phyloP scores from a whole-genome alignment of 2,888 invertebrate species.

The Drosophila colorata region DNA sequence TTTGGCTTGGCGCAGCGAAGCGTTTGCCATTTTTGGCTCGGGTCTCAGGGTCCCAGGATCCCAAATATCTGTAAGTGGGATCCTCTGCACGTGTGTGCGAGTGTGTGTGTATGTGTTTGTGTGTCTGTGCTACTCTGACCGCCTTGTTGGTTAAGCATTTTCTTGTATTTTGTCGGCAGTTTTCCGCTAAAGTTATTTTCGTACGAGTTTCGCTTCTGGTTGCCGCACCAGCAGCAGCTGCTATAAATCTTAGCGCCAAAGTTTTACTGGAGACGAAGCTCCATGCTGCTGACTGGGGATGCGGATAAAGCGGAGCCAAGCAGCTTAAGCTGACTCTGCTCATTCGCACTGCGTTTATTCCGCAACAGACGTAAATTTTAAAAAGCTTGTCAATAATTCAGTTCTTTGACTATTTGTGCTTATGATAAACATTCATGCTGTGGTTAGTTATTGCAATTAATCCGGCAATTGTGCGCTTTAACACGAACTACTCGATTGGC shows the following conservation, averaged over 20 bases:
- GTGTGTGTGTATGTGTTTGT: slow-evolving; percentile 20
- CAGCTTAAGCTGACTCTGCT: slow-evolving; percentile 58
- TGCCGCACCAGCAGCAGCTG: slow-evolving; percentile 33
- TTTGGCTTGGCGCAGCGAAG: slow-evolving; percentile 58
- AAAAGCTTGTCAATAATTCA: slow-evolving; percentile 68
- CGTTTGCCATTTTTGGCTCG: slow-evolving; percentile 52
- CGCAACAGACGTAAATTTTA: slow-evolving; percentile 34
- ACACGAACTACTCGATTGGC: slow-evolving; percentile 52
- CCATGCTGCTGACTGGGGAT: slow-evolving; percentile 14
- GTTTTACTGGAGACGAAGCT: slow-evolving; percentile 41
- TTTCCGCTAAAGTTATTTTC: slow-evolving; percentile 80
- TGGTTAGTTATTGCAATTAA: slow-evolving; percentile 60
- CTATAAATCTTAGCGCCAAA: slow-evolving; percentile 70
- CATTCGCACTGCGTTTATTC: not conserved
- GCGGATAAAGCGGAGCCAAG: slow-evolving; percentile 25
- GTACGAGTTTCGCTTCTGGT: slow-evolving; percentile 67
- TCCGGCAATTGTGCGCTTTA: slow-evolving; percentile 52
- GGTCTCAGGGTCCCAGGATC: slow-evolving; percentile 22
- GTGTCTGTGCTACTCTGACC: slow-evolving; percentile 40
- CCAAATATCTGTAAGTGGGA: slow-evolving; percentile 51
- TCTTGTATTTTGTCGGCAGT: slow-evolving; percentile 79
- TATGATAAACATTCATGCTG: slow-evolving; percentile 40
- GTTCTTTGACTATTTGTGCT: slow-evolving; percentile 34
- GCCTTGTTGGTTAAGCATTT: slow-evolving; percentile 74
- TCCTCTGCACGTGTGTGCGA: not conserved